Conservation (phyloP, 2,113 vertebrate species). For the Cromileptes altivelis region DNA sequence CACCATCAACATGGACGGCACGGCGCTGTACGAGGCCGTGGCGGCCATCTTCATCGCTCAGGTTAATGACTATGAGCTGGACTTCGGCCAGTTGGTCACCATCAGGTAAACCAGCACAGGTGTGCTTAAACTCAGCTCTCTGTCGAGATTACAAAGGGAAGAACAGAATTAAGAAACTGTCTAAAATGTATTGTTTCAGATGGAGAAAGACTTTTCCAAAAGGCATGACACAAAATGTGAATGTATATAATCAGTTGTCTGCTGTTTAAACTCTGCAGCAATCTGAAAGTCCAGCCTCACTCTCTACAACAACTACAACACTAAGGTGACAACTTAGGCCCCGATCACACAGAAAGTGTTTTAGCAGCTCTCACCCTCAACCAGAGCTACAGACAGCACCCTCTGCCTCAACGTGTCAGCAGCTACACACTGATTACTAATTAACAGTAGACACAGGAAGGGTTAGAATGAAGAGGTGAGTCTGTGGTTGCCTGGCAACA, state of each 20-base stretch:
- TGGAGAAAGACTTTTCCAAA: neutral
- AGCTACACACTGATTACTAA: too few species aligned
- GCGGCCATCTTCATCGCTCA: slow-evolving; percentile 93
- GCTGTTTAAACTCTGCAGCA: neutral
- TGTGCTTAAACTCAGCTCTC: neutral
- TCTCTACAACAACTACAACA: too few species aligned
- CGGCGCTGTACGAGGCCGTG: slow-evolving; percentile 90
- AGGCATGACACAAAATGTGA: neutral
- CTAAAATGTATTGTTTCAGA: neutral
- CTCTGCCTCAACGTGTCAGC: too few species aligned
- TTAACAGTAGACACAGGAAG: too few species aligned
- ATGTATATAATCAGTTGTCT: neutral
- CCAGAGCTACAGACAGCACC: too few species aligned
- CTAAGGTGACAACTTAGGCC: too few species aligned
- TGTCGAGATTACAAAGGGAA: neutral
- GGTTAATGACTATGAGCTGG: slow-evolving; percentile 91
- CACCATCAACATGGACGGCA: slow-evolving; percentile 94
- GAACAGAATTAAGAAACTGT: neutral
- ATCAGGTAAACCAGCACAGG: slow-evolving; percentile 84
- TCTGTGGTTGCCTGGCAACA: too few species aligned
- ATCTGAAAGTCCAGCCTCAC: too few species aligned
- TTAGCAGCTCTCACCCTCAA: too few species aligned
- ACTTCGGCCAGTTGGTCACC: slow-evolving; percentile 91
- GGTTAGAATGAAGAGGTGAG: too few species aligned
- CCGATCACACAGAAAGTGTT: too few species aligned